These are phyloP conservation scores for Anneissia japonica DNA, from an alignment of 35 echinoderm and acorn worm species.

Conservation along the genomic window DNA sequence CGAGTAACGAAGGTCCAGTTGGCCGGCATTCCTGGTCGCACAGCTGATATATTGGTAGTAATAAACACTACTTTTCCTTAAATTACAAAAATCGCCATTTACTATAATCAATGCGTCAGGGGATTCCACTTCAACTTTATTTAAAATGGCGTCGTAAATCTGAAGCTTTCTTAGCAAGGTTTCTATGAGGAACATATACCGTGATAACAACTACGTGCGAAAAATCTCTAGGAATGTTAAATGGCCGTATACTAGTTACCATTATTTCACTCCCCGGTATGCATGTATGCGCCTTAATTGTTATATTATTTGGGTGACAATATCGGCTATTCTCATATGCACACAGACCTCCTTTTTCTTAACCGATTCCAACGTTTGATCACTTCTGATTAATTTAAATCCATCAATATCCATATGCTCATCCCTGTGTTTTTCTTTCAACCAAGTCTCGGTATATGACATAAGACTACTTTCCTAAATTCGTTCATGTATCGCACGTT, in stretches of 20 bases:
- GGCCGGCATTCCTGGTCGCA: neutral
- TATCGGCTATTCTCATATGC: slow-evolving; percentile 24
- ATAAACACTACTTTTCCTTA: neutral
- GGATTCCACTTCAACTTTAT: slow-evolving; percentile 6
- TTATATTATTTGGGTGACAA: slow-evolving; percentile 25
- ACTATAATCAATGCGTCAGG: slow-evolving; percentile 9
- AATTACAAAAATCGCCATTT: slow-evolving; percentile 22
- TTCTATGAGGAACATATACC: slow-evolving; percentile 15
- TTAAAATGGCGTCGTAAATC: neutral
- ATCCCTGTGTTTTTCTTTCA: slow-evolving; percentile 6
- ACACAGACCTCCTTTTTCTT: slow-evolving; percentile 20
- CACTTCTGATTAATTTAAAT: slow-evolving; percentile 14
- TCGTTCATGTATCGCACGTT: neutral
- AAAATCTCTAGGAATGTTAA: slow-evolving; percentile 20
- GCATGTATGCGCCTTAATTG: slow-evolving; percentile 2
- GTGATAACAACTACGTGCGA: slow-evolving; percentile 2
- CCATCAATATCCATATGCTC: neutral
- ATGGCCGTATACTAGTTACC: neutral
- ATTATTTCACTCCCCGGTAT: neutral
- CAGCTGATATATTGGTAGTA: slow-evolving; percentile 26
- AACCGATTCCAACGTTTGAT: neutral
- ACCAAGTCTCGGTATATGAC: slow-evolving; percentile 25
- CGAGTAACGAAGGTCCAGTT: slow-evolving; percentile 15
- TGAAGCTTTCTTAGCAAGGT: neutral
- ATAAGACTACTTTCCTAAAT: neutral